Evolutionary conservation across 2,113 vertebrate species (phyloP).

Genomic region (Promerops cafer): DNA sequence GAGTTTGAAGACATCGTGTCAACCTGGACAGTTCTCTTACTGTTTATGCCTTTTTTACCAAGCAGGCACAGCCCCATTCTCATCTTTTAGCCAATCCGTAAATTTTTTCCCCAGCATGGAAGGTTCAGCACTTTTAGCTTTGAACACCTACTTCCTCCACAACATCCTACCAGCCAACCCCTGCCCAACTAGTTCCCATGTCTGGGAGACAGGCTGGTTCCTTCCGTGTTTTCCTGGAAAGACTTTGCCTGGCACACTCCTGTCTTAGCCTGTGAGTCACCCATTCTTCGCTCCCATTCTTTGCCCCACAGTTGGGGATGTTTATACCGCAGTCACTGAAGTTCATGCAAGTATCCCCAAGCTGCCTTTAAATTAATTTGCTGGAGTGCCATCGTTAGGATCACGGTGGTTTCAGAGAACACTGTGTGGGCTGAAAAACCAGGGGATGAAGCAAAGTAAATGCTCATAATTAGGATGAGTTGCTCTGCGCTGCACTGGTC

Average conservation of each 20-base stretch:
- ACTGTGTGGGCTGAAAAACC: not conserved
- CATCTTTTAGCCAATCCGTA: fast-evolving
- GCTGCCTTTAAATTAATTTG: conserved; percentile 44
- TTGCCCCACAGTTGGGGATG: not conserved
- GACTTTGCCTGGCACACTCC: conserved; percentile 12
- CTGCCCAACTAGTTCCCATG: not conserved
- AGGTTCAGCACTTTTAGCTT: not conserved
- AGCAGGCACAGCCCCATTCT: not conserved
- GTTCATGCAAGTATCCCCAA: not conserved
- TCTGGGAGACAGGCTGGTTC: not conserved
- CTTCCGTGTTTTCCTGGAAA: conserved; percentile 38
- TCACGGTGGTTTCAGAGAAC: not conserved
- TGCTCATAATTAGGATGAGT: not conserved
- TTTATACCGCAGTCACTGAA: not conserved
- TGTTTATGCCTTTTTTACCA: not conserved
- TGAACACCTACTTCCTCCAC: not conserved
- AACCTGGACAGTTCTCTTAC: not conserved
- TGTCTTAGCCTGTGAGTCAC: not conserved
- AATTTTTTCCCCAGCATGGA: fast-evolving
- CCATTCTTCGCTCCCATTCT: not conserved
- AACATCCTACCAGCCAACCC: not conserved
- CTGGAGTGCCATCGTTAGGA: not conserved
- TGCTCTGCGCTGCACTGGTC: not conserved
- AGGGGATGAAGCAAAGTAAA: not conserved
- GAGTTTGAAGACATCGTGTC: not conserved